Evolutionary conservation across 2,888 invertebrate genomes (phyloP).

Genomic region (Rhagium mordax): DNA sequence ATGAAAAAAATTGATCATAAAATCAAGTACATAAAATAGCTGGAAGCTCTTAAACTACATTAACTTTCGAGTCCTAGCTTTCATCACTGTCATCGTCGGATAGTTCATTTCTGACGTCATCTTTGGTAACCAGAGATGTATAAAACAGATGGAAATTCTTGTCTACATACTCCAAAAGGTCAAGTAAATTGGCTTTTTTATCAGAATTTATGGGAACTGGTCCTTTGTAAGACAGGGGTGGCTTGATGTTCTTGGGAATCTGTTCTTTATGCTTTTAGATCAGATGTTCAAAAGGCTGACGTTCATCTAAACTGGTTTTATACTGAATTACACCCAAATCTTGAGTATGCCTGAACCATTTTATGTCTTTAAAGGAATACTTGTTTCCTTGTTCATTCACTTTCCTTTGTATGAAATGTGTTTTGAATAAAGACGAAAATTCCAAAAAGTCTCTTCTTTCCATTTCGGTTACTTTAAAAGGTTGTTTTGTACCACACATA

Average conservation of each 20-base stretch:
- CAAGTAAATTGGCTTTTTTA: too few relatives aligned
- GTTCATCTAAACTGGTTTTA: conserved; percentile 9
- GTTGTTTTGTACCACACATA: background rate
- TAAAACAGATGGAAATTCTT: background rate
- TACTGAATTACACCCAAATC: conserved; percentile 22
- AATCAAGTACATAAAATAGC: too few relatives aligned
- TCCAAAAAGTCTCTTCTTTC: conserved; percentile 22
- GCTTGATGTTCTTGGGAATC: too few relatives aligned
- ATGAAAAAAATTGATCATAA: too few relatives aligned
- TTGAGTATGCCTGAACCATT: conserved; percentile 29
- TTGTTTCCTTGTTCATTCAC: conserved; percentile 1
- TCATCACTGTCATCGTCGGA: too few relatives aligned
- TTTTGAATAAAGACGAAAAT: conserved; percentile 27
- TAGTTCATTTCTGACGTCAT: background rate
- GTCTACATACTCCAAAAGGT: too few relatives aligned
- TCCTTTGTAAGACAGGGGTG: too few relatives aligned
- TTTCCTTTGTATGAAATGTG: conserved; percentile 8
- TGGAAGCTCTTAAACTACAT: too few relatives aligned
- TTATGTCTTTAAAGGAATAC: conserved; percentile 23
- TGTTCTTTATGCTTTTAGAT: too few relatives aligned
- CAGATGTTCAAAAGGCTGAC: conserved; percentile 21
- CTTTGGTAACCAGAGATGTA: background rate
- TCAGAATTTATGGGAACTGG: too few relatives aligned
- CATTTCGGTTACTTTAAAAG: conserved; percentile 34
- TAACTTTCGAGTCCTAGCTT: too few relatives aligned